Evolutionary conservation across 1,140 invertebrate species (phyloP).

Genomic region (Calephelis nemesis): DNA sequence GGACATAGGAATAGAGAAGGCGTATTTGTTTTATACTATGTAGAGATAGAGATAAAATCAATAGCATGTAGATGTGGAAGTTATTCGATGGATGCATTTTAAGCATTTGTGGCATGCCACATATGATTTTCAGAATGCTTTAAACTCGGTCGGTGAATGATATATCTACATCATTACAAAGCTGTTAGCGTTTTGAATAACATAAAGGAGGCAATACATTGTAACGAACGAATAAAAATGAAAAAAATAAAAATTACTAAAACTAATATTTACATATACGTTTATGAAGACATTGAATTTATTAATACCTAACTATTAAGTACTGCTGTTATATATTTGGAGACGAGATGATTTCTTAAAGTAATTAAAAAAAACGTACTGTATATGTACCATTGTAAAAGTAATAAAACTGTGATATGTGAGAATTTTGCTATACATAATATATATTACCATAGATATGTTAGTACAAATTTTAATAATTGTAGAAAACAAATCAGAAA

Average conservation of each 20-base stretch:
- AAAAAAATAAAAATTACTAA: neutral
- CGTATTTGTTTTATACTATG: no score
- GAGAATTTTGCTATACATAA: neutral
- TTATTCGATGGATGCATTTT: no score
- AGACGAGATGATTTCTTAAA: neutral
- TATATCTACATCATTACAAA: no score
- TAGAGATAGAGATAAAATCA: no score
- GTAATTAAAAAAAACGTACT: conserved; percentile 5
- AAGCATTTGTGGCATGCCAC: no score
- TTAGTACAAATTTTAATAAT: neutral
- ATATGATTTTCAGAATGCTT: no score
- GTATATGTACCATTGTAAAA: neutral
- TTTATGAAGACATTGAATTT: conserved; percentile 4
- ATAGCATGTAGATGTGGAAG: no score
- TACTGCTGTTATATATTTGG: neutral
- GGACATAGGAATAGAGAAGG: no score
- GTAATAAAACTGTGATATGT: conserved; percentile 10
- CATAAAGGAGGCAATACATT: no score
- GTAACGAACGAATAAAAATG: neutral
- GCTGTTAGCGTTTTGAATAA: no score
- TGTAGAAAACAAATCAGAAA: no score
- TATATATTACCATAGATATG: neutral
- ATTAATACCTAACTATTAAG: neutral
- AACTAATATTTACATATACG: conserved; percentile 8
- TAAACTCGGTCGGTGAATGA: no score